Evolutionary conservation across 2,113 vertebrate genomes (phyloP), one percentile per base, ranked within the genome.

Genomic region (Halichoeres trimaculatus): DNA sequence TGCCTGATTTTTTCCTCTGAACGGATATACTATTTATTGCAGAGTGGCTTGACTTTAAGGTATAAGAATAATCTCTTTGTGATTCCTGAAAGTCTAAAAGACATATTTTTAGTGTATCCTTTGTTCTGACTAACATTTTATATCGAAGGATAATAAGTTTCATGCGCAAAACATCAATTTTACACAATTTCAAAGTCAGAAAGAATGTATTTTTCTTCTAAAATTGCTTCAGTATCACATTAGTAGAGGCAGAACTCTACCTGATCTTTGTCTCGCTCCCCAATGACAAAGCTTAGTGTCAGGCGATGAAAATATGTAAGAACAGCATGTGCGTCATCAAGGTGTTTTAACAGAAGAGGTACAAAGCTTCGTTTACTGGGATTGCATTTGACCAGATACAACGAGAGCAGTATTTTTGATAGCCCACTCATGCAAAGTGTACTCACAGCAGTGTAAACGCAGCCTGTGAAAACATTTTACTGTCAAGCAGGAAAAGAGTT

Each of bases 401-500:
- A 17, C 22, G 12, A 35, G 4, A 8, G 60, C 7, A 34, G 38
- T 52, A 53, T 53, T 69, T 72, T 40, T 36, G 57, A 53, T 17
- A 6, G 45, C 36, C 62, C 74, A 50, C 71, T 81, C 60, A 52
- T 67, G 20, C 40, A 45, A 56, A 64, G 57, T 56, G 60, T 45
- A 75, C 23, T 24, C 24, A 61, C n/a, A 24, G 14, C 38, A 59
- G n/a, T 7, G 54, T 43, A 65, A 55, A 78, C 5, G 22, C 9
- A 41, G 60, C 8, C 52, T 20, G 52, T 16, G 4, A 45, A 54
- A 41, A 50, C 41, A 78, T 83, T 72, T 61, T 34, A 17, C 26
- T n/a, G 11, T 54, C 48, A 59, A 26, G 19, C 60, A 79, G 83
- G 80, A 88, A 74, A 58, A 69, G 11, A 9, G 57, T 56, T 19